Base-by-base conservation (phyloP, 2,113 vertebrate genomes). In the Dryoscopus gambensis region DNA sequence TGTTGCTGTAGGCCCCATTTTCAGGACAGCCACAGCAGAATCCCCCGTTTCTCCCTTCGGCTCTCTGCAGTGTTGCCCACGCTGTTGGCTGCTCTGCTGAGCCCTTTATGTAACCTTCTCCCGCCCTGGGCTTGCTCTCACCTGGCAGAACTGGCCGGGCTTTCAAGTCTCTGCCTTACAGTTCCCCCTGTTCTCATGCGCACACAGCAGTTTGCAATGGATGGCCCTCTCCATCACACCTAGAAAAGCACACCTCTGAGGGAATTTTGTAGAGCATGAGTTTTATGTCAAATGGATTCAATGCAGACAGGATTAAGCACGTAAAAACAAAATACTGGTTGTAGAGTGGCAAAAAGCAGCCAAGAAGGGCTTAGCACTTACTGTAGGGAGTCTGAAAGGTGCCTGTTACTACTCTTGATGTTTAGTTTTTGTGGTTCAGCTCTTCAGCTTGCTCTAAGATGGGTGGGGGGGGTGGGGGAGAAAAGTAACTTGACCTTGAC, bases 401-500 rank as follows among this genome's bases (percentile, higher is more conserved):
- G 31, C 50, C 39, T 70, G 19, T 80, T 93, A 19, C 6, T 90
- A 55, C 18, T 77, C 13, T n/a, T 63, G 3, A 37, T 47, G 42
- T 74, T 86, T 62, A 55, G 25, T 1, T 1, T 69, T 88, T 90
- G 42, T 55, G 52, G 67, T 89, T 89, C 55, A 74, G 19, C 75
- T 79, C 63, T 69, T 90, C 75, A 85, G 0, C 50, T 90, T 86
- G 30, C 33, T 88, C 30, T 56, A 23, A 65, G 15, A n/a, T n/a
- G n/a, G n/a, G n/a, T n/a, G n/a, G n/a, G n/a, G n/a, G n/a, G n/a
- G n/a, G n/a, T n/a, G n/a, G n/a, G n/a, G n/a, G 37, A 55, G 70
- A 28, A 31, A 79, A 40, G 33, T 64, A 65, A 42, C 50, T 80
- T 91, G 78, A 91, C 93, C 90, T 94, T 96, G 90, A 91, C 93